Base-by-base conservation (phyloP, 2,113 vertebrate species). In the Agapornis roseicollis region DNA sequence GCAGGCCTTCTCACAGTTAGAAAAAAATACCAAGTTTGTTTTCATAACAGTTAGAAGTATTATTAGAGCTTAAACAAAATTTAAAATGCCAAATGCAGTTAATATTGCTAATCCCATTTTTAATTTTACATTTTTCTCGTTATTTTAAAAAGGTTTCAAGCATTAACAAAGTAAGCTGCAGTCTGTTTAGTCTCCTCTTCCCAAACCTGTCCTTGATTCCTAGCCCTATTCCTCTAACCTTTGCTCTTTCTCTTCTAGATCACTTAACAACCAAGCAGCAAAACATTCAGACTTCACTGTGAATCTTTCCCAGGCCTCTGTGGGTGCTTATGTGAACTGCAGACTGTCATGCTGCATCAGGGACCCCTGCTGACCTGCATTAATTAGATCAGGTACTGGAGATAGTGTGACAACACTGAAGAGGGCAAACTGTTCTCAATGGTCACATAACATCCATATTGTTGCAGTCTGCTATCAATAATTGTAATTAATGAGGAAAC, bases 311-410 rank as follows among this genome's bases (percentile, higher is more conserved):
- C 22, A 23, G 24, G 73, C 13, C 20, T 29, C 4, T 17, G 13
- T 33, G 25, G 19, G 11, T 10, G 4, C 27, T 64, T 35, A 11
- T 11, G 9, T 61, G 22, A 31, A 17, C 31, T 33, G 25, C 35
- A 52, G 50, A 18, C 4, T 55, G 18, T 39, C 20, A 13, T 11
- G 10, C 17, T 31, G 3, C 11, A 46, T 13, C 25, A 70, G 14
- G 1, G 1, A 70, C 8, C 13, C 18, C 25, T 0, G 0, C 24
- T n/a, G 72, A 20, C 9, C 16, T 20, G 37, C 15, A 17, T 52
- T 28, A 71, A 10, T 16, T 64, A 37, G 13, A 16, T 52, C 37
- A 33, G 56, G n/a, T 35, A 6, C 66, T 0, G 0, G 13, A 28
- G n/a, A 7, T 10, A 28, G 11, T 47, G 17, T 35, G 37, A 47